A percentile compares a stretch with the other conserved stretches of the same genome.
Evolutionary conservation across 2,797 vertebrate genomes (phyloP).

Genomic region (Argentina silus): DNA sequence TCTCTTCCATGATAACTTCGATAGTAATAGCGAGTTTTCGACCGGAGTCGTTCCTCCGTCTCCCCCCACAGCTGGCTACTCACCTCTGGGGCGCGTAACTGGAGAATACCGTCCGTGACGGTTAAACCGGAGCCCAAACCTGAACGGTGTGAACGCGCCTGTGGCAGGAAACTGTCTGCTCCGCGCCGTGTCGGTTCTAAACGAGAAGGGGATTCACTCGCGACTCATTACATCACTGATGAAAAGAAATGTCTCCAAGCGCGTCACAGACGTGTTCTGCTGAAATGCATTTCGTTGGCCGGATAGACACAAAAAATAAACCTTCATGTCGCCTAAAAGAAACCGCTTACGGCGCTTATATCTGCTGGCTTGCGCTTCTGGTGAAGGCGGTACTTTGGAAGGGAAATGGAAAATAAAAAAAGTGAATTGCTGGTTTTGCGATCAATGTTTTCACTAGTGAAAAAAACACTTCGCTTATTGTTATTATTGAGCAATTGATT

Average conservation of each 20-base stretch:
- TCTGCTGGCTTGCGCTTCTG: too few relatives aligned
- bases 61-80: too few relatives aligned
- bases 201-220: constrained; percentile 10
- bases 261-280: not conserved
- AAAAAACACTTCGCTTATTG: too few relatives aligned
- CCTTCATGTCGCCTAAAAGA: not conserved
- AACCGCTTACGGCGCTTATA: not conserved
- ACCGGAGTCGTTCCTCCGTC: too few relatives aligned
- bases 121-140: not conserved
- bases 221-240: not conserved
- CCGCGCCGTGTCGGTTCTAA: not conserved
- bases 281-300: not conserved
- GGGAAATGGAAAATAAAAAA: not conserved
- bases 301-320: not conserved
- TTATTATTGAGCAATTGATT: too few relatives aligned
- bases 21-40: too few relatives aligned
- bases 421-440: not conserved
- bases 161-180: not conserved
- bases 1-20: too few relatives aligned
- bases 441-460: not conserved
- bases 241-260: not conserved
- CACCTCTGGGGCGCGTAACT: too few relatives aligned
- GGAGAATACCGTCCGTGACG: too few relatives aligned
- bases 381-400: too few relatives aligned
- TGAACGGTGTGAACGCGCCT: not conserved